phyloP scores from a whole-genome alignment of 2,113 vertebrate genomes.

The Apus apus region DNA sequence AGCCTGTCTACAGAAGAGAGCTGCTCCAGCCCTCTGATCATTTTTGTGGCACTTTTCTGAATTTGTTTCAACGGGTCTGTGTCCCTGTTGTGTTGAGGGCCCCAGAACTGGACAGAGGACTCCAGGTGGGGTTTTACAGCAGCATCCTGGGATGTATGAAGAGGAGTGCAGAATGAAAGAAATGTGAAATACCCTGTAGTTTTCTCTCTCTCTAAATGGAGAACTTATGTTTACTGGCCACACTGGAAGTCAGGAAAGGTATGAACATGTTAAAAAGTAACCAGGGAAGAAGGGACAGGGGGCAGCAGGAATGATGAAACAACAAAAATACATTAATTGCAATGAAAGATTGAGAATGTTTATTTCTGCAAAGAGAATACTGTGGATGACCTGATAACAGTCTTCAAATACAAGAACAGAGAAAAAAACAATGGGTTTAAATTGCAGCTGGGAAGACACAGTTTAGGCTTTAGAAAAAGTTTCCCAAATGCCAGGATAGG shows the following conservation, averaged over 20 bases:
- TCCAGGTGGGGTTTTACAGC: no score
- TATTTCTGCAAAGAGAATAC: not conserved
- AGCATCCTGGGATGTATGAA: not conserved
- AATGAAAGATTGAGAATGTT: not conserved
- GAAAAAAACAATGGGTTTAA: not conserved
- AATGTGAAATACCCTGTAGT: not conserved
- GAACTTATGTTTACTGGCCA: not conserved
- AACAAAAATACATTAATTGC: not conserved
- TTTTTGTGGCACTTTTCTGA: no score
- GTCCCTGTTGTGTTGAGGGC: no score
- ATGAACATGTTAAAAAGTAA: not conserved
- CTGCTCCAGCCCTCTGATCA: no score
- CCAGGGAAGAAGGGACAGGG: rapidly evolving
- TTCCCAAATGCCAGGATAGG: not conserved
- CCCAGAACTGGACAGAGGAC: no score
- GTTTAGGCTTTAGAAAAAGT: not conserved
- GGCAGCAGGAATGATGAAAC: not conserved
- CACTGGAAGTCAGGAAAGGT: not conserved
- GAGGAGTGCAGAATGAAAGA: not conserved
- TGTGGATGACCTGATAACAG: not conserved
- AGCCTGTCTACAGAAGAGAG: no score
- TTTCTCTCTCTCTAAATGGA: not conserved
- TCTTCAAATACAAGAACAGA: not conserved
- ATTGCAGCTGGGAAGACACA: not conserved
- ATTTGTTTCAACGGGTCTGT: no score